phyloP scores from a whole-genome alignment of 2,113 vertebrate species.

The Noctilio leporinus region DNA sequence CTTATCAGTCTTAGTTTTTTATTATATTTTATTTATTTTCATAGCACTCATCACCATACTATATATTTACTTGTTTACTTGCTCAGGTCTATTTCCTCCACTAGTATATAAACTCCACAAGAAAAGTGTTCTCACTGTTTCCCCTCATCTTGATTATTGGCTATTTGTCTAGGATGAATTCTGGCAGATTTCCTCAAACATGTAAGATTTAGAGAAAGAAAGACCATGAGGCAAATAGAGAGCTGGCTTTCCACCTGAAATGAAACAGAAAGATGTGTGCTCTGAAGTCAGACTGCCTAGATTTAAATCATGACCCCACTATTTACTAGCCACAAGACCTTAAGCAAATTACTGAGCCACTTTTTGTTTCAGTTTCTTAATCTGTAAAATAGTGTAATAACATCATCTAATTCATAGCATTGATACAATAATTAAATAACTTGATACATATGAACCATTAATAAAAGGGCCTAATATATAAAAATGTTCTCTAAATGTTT shows the following conservation, averaged over 20 bases:
- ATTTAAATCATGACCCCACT: background rate
- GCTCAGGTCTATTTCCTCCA: background rate
- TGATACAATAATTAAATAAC: background rate
- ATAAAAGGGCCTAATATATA: background rate
- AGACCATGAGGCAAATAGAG: background rate
- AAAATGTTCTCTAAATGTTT: background rate
- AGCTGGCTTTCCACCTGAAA: background rate
- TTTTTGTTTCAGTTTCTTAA: background rate
- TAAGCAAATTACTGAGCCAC: background rate
- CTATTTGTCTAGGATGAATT: background rate
- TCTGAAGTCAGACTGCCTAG: background rate
- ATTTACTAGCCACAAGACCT: background rate
- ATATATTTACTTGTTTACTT: background rate
- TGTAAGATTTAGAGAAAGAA: background rate
- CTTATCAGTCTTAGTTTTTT: background rate
- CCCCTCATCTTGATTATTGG: background rate
- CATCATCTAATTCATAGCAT: background rate
- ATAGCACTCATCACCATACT: background rate
- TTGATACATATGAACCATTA: background rate
- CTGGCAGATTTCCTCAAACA: background rate
- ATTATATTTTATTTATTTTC: background rate
- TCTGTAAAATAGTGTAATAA: background rate
- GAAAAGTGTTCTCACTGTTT: background rate
- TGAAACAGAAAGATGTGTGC: background rate
- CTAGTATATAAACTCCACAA: background rate